phyloP scores from a whole-genome alignment of 2,797 vertebrate genomes.

The Heteromormyrus szaboi region DNA sequence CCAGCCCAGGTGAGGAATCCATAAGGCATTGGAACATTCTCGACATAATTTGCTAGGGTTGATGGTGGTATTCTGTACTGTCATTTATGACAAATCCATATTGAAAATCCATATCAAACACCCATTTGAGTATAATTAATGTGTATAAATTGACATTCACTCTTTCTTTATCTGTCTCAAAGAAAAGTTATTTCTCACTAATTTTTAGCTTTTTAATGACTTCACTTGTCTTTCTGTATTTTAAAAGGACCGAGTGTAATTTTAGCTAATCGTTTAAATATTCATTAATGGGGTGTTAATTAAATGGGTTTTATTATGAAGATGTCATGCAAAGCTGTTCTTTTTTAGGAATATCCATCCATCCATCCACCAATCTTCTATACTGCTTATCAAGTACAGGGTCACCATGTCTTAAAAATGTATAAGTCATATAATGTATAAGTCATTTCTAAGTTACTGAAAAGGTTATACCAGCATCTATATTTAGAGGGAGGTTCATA shows the following conservation, averaged over 20 bases:
- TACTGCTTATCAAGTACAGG: background rate
- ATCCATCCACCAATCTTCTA: conserved; percentile 1
- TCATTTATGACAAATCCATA: background rate
- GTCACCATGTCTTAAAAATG: background rate
- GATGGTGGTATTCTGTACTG: background rate
- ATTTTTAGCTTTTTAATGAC: conserved; percentile 6
- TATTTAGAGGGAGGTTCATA: background rate
- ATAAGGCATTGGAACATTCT: background rate
- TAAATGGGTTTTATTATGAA: background rate
- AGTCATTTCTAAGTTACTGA: background rate
- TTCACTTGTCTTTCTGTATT: background rate
- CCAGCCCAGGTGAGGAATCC: background rate
- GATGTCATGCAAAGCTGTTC: background rate
- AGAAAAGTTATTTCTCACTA: background rate
- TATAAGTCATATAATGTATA: background rate
- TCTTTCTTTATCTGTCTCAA: background rate
- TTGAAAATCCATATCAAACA: background rate
- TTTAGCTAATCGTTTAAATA: background rate
- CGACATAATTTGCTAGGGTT: background rate
- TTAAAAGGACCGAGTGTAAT: background rate
- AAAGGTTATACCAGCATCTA: background rate
- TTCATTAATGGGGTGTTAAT: conserved; percentile 9
- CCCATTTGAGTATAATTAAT: conserved; percentile 2
- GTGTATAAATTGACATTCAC: conserved; percentile 9
- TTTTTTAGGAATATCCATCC: background rate